Base-by-base conservation (phyloP, 53 echinoderm and acorn worm genomes). In the Hippasteria phrygiana region DNA sequence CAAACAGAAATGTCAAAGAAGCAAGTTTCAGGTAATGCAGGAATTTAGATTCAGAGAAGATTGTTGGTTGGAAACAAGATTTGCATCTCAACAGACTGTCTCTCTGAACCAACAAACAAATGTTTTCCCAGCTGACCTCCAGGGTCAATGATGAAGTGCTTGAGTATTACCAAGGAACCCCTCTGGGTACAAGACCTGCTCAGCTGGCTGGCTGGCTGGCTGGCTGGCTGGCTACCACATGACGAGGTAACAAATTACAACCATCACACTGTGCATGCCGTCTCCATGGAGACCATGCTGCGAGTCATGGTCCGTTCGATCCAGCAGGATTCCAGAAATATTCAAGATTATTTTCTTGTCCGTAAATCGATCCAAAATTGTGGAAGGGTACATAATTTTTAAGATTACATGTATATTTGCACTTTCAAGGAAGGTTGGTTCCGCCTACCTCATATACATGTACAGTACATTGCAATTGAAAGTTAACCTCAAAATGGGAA, bases 241-340 rank as follows among this genome's bases (percentile, higher is more conserved):
- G 83, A 42, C 66, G 27, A 48, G 43, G 83, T 66, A 66, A 47
- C 47, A 28, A 46, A 66, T 83, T 83, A 66, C 83, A 64, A 83
- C 51, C 46, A 8, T 59, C 59, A 24, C 73, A 40, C 48, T 36
- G 55, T 64, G 67, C 64, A 83, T 83, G 63, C 16, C 32, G 33
- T 83, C 83, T 45, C 83, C 66, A 65, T 66, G 83, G 83, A 65
- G 45, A 83, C 83, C 43, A 43, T 20, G 59, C 59, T 4, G 59
- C 16, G 26, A 59, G 26, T 59, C 2, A 20, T 7, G 2, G 18
- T 59, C 7, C n/a, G 0, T 3, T 7, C 59, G 26, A 1, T 59
- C 26, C 3, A 66, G 35, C 0, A 9, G 32, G 67, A 66, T 66
- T 66, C 67, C 67, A 66, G 35, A 66, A 66, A 66, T 66, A 35